phyloP scores from a whole-genome alignment of 1,140 invertebrate genomes.

The Limonius californicus region DNA sequence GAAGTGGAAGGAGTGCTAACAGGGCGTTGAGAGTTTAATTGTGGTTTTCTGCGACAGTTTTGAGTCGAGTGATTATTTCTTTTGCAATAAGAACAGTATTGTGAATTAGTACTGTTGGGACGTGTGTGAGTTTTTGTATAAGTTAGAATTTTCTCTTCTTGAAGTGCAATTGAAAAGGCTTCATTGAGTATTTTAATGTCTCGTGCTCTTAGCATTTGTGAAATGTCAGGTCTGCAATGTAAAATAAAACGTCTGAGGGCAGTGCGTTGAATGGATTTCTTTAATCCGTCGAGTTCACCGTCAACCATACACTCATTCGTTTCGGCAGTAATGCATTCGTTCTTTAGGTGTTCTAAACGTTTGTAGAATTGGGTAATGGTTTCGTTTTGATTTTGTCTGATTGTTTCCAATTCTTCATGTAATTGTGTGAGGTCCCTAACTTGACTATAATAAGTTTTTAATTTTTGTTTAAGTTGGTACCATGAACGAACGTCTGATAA shows the following conservation, averaged over 20 bases:
- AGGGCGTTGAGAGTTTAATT: not conserved
- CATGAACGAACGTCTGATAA: not conserved
- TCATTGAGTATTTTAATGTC: slow-evolving; percentile 9
- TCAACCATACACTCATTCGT: not conserved
- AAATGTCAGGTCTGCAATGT: slow-evolving; percentile 15
- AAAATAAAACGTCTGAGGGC: slow-evolving; percentile 11
- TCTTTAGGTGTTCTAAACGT: not conserved
- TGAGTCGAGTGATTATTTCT: not conserved
- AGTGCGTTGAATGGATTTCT: not conserved
- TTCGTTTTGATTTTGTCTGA: slow-evolving; percentile 17
- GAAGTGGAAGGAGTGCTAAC: not conserved
- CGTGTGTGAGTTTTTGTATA: not conserved
- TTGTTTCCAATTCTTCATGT: slow-evolving; percentile 8
- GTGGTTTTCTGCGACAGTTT: not conserved
- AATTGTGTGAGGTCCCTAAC: slow-evolving; percentile 9
- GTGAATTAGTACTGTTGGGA: not conserved
- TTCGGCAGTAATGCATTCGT: not conserved
- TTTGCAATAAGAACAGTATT: slow-evolving; percentile 4
- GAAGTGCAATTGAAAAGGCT: slow-evolving; percentile 8
- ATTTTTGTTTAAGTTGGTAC: not conserved
- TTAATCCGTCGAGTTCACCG: not conserved
- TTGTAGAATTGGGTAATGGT: slow-evolving; percentile 10
- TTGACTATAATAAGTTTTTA: slow-evolving; percentile 18
- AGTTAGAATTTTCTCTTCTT: slow-evolving; percentile 14
- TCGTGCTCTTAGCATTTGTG: slow-evolving; percentile 13